Percentiles rank a stretch among this genome's conserved stretches.
Evolutionary conservation across 2,888 invertebrate species (phyloP).

Genomic region (Metopia argyrocephala): DNA sequence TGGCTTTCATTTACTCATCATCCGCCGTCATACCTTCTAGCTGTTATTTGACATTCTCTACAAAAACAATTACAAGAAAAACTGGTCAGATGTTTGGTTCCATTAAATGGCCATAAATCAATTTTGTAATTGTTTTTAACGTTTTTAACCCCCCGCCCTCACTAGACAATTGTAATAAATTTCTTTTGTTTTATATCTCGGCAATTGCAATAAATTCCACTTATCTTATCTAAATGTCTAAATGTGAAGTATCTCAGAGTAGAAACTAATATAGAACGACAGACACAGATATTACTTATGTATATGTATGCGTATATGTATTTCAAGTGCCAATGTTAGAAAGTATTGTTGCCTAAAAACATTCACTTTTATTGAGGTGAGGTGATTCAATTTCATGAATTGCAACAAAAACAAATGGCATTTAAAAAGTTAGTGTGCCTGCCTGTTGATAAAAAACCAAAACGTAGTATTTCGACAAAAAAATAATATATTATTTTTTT

Average conservation of each 20-base stretch:
- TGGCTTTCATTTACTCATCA: not conserved
- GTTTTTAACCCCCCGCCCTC: not conserved
- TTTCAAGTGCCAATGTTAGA: not conserved
- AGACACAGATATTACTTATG: not conserved
- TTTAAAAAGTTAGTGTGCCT: no score
- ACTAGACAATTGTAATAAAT: not conserved
- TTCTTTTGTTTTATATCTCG: not conserved
- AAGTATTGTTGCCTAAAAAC: not conserved
- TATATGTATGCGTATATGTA: not conserved
- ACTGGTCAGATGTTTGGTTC: slow-evolving; percentile 18
- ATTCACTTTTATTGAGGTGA: not conserved
- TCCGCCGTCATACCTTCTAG: no score
- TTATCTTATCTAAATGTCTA: slow-evolving; percentile 25
- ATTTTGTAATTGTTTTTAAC: not conserved
- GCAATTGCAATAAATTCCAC: not conserved
- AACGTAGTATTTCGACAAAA: not conserved
- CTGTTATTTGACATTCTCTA: not conserved
- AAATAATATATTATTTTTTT: not conserved
- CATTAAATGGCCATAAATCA: slow-evolving; percentile 37
- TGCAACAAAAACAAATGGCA: not conserved
- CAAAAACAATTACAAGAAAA: not conserved
- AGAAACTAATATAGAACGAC: not conserved
- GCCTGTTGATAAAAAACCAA: no score
- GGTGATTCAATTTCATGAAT: not conserved
- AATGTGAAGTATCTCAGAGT: slow-evolving; percentile 17